Base-by-base conservation (phyloP, 1,140 invertebrate species). In the Anoplolepis gracilipes region DNA sequence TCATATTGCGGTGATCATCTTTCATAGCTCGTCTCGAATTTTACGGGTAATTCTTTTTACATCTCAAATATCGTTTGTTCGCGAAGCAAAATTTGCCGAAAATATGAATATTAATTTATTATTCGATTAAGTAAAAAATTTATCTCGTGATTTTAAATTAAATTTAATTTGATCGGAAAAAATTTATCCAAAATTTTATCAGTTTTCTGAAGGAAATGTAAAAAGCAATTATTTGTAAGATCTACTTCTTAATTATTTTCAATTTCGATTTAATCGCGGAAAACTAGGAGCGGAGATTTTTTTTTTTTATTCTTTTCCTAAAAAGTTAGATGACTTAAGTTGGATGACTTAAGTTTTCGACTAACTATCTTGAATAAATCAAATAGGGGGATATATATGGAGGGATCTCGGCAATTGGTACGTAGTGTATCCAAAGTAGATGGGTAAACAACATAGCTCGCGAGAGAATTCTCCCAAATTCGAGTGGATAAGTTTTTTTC, bases 401-500 rank as follows among this genome's bases (percentile, higher is more conserved):
- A 30, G 22, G 25, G 42, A 25, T 72, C 1, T 7, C 25, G 19
- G 2, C 65, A 11, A 81, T 72, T 67, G 49, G 22, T 1, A n/a
- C 28, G 36, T n/a, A 7, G 61, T 7, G 55, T 73, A 19, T 19
- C 13, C 36, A 30, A 59, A 72, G 65, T 59, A 55, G 28, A 46
- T 22, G 36, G 6, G n/a, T n/a, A 61, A 73, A 72, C 67, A 61
- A 33, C 59, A 19, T 72, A 42, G 22, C 55, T 22, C 33, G 2
- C 53, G 65, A 46, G 36, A 33, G 25, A 59, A 59, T 19, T 42
- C 25, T 30, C 11, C 6, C 13, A 61, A 42, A 82, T 72, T 82
- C 28, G 2, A 72, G 67, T 61, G 25, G 64, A n/a, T 57, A 39
- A 69, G 30, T 81, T 81, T 82, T n/a, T 49, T 53, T 46, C 49